These are phyloP conservation scores for Nephrotoma flavescens DNA, from an alignment of 2,888 invertebrate genomes.

Conservation along the genomic window DNA sequence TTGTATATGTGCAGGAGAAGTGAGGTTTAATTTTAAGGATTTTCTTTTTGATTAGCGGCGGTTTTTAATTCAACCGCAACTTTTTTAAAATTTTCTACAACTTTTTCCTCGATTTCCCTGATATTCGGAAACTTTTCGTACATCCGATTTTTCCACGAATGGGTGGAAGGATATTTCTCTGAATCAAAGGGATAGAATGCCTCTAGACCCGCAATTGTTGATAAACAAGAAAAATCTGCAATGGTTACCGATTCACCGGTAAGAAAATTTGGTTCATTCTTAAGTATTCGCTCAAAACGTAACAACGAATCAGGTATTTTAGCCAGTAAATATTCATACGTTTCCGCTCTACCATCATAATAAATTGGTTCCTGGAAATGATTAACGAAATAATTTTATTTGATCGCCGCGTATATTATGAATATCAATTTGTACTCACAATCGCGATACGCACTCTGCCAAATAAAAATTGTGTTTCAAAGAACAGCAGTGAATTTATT, in stretches of 20 bases:
- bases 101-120: neutral
- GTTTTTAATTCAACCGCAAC: neutral
- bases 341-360: neutral
- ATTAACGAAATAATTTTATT: neutral
- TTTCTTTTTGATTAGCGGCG: neutral
- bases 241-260: neutral
- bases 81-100: neutral
- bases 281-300: neutral
- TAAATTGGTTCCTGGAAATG: neutral
- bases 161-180: neutral
- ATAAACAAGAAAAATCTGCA: neutral
- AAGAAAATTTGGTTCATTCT: neutral
- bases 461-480: neutral
- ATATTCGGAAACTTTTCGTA: neutral
- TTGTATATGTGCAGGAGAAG: neutral
- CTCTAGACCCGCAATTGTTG: neutral
- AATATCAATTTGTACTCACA: neutral
- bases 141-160: slow-evolving; percentile 1
- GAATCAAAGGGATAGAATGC: neutral
- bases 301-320: neutral
- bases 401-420: neutral
- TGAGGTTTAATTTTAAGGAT: neutral
- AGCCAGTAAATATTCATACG: neutral
- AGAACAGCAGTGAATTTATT: neutral
- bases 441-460: neutral